Evolutionary conservation across 2,888 invertebrate genomes (phyloP).

Genomic region (Oasisia sp.): DNA sequence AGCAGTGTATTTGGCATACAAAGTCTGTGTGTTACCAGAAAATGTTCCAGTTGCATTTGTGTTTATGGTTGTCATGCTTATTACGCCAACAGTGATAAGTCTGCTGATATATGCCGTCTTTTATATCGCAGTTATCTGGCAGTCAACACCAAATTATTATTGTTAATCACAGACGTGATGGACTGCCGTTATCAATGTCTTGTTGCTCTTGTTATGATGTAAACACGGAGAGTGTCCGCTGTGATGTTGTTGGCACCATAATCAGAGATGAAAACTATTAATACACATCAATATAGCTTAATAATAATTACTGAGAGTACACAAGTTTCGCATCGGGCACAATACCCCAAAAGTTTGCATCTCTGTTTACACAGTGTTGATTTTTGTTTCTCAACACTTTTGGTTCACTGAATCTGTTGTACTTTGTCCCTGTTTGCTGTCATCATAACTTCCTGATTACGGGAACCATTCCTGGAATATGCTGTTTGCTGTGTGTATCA

Average conservation of each 20-base stretch:
- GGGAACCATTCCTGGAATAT: no score
- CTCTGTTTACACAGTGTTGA: no score
- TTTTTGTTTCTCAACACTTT: no score
- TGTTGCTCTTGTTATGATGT: not conserved
- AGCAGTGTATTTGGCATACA: not conserved
- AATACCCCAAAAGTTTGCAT: no score
- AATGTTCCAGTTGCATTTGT: not conserved
- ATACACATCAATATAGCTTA: no score
- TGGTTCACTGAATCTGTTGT: no score
- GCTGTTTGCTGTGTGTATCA: no score
- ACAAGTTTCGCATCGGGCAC: no score
- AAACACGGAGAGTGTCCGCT: not conserved
- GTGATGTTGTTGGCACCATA: not conserved
- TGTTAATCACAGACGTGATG: not conserved
- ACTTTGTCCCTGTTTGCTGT: no score
- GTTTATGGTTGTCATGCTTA: not conserved
- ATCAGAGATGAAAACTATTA: no score
- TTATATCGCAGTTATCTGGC: conserved; percentile 1
- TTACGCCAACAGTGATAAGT: not conserved
- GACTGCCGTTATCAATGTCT: not conserved
- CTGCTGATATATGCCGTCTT: not conserved
- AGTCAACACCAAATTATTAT: not conserved
- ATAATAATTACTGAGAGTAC: no score
- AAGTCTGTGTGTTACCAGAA: not conserved
- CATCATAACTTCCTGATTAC: no score